Evolutionary conservation across 2,888 invertebrate species (phyloP), one percentile per base, ranked within the genome.

Genomic region (Leptinotarsa rubiginosa): DNA sequence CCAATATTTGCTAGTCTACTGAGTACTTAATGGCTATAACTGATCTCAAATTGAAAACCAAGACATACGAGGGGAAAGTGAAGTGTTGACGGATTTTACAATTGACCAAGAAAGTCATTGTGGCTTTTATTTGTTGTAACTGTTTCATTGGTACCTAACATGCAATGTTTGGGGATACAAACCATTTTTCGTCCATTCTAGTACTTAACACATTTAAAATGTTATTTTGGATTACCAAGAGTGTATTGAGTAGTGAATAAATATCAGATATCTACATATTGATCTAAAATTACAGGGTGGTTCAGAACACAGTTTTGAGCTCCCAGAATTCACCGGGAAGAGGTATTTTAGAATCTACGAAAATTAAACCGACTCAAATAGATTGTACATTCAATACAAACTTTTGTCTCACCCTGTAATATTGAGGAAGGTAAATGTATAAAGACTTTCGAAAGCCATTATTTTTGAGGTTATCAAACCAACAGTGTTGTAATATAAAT

Each of bases 401-500:
- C 69, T 72, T 72, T 62, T 72, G 67, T 15, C 15, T 68, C 54
- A 68, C 49, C 31, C 56, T n/a, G 49, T 68, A 68, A 22, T 3
- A 47, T 15, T n/a, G 18, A 69, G n/a, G 59, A 69, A 56, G 56
- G 72, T 73, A 62, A 70, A 71, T 85, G 85, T 85, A 86, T 81
- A 85, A 84, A 85, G 81, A 77, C 77, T 83, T 79, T 81, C 78
- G 79, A 81, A 81, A 80, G 79, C 78, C 78, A 82, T 81, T 83
- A 77, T 76, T 81, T 81, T 80, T 78, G 80, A 81, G 79, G 78
- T 80, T 81, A 80, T 79, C 81, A 78, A 79, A 54, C 62, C 62
- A 12, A 62, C 80, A 81, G 83, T 85, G 84, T 85, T 86, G 86
- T 87, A 87, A 86, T 85, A 86, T 86, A 87, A 85, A 85, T 86